Evolutionary conservation across 23 tunicate genomes (phyloP), one percentile per base, ranked within the genome.

Genomic region (Corella eumyota): DNA sequence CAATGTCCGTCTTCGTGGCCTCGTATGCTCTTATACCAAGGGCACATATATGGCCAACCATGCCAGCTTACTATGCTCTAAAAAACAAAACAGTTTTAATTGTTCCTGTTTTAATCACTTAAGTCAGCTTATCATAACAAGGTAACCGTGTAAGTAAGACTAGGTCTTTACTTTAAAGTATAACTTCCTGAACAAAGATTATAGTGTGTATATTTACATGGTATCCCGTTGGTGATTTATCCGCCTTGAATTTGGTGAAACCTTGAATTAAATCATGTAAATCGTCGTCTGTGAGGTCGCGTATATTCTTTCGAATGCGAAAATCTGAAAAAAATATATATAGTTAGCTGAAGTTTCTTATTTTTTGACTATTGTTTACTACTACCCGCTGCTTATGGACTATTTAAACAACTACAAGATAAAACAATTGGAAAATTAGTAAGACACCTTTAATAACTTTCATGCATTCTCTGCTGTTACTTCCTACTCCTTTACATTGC

Each of bases 11-110:
- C 63, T 22, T 45, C 53, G 57, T 69, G 74, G 15, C 60, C 45
- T 11, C 15, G 11, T 11, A 58, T 6, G 34, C 30, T 29, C 11
- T 72, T 52, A 30, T 72, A 56, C 78, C 90, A 80, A 3, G 78
- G 90, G 51, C 78, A 80, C 36, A 29, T 31, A 56, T 44, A 79
- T 2, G 90, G 90, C 77, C 77, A 80, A 7, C 78, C 78, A 31
- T 72, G 90, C 90, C 90, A 80, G 3, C 49, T 46, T 25, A 55
- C 62, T 5, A 69, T 78, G 64, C 34, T 47, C 85, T 78, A 37
- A 32, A 54, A 49, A 13, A 50, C 1, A n/a, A 34, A n/a, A n/a
- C n/a, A n/a, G n/a, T n/a, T n/a, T n/a, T n/a, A n/a, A n/a, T n/a
- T n/a, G n/a, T n/a, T n/a, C n/a, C n/a, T n/a, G n/a, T n/a, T n/a